A percentile compares a stretch with the other conserved stretches of the same genome.
phyloP scores from a whole-genome alignment of 2,113 vertebrate genomes.

The Solea senegalensis region DNA sequence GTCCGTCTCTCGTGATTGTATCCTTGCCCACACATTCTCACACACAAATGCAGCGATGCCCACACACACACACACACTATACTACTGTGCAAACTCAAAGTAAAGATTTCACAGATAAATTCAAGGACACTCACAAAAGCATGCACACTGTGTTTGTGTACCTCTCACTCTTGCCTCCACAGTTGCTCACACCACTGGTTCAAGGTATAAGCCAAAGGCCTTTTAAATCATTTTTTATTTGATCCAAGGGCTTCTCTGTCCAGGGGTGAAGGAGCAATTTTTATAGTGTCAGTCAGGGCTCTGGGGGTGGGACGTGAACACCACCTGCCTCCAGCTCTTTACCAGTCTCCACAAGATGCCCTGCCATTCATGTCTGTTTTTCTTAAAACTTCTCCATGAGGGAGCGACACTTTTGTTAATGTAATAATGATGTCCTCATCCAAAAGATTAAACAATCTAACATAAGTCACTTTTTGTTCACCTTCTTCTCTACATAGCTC shows the following conservation, averaged over 20 bases:
- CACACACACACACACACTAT: conserved; percentile 1
- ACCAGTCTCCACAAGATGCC: too few relatives aligned
- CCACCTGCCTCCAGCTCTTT: not conserved
- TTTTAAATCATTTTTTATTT: conserved; percentile 27
- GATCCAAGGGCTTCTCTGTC: conserved; percentile 22
- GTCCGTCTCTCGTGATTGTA: conserved; percentile 24
- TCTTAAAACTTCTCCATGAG: too few relatives aligned
- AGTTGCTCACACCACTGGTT: conserved; percentile 20
- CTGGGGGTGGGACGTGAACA: not conserved
- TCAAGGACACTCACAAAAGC: conserved; percentile 13
- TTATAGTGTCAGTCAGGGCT: not conserved
- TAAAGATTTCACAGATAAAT: conserved; percentile 18
- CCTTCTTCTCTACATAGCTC: too few relatives aligned
- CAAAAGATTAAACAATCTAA: too few relatives aligned
- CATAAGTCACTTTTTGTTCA: too few relatives aligned
- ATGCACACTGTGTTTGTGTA: conserved; percentile 8
- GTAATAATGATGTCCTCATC: too few relatives aligned
- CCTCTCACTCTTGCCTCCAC: not conserved
- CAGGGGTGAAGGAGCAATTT: not conserved
- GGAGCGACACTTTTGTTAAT: too few relatives aligned
- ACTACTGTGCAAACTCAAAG: not conserved
- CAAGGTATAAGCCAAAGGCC: conserved; percentile 38
- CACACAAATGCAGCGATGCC: conserved; percentile 16
- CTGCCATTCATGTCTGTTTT: not conserved
- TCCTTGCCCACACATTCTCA: conserved; percentile 14